phyloP scores from a whole-genome alignment of 2,888 invertebrate species.

The Amphipyra tragopoginis region DNA sequence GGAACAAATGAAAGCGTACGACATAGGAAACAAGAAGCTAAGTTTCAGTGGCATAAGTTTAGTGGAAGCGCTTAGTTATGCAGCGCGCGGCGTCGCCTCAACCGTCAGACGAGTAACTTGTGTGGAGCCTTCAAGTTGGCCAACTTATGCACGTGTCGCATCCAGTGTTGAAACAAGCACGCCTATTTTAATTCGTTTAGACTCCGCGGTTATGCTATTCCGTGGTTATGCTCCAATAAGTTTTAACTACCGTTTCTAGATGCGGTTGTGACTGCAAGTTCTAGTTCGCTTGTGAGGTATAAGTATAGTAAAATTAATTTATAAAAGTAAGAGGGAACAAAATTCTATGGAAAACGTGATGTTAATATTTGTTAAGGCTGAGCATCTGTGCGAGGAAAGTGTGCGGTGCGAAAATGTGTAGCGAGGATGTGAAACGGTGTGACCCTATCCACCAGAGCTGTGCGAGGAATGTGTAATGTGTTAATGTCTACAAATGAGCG shows the following conservation, averaged over 20 bases:
- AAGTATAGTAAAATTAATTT: too few species aligned
- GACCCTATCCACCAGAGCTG: too few species aligned
- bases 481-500: too few species aligned
- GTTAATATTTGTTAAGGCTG: too few species aligned
- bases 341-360: too few species aligned
- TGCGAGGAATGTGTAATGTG: too few species aligned
- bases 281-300: not conserved
- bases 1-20: slow-evolving; percentile 70
- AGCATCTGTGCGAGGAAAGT: too few species aligned
- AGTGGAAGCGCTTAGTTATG: slow-evolving; percentile 73
- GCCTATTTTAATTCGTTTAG: slow-evolving; percentile 71
- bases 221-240: slow-evolving; percentile 53
- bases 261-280: slow-evolving; percentile 1
- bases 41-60: slow-evolving; percentile 72
- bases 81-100: slow-evolving; percentile 61
- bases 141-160: slow-evolving; percentile 72
- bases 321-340: too few species aligned
- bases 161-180: slow-evolving; percentile 62
- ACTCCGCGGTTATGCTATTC: slow-evolving; percentile 41
- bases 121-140: slow-evolving; percentile 63
- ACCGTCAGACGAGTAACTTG: slow-evolving; percentile 66
- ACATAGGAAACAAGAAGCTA: slow-evolving; percentile 70
- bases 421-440: too few species aligned
- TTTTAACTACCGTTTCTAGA: slow-evolving; percentile 33
- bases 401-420: too few species aligned